Evolutionary conservation across 2,797 vertebrate species (phyloP), one percentile per base, ranked within the genome.

Genomic region (Brachymystax lenok): DNA sequence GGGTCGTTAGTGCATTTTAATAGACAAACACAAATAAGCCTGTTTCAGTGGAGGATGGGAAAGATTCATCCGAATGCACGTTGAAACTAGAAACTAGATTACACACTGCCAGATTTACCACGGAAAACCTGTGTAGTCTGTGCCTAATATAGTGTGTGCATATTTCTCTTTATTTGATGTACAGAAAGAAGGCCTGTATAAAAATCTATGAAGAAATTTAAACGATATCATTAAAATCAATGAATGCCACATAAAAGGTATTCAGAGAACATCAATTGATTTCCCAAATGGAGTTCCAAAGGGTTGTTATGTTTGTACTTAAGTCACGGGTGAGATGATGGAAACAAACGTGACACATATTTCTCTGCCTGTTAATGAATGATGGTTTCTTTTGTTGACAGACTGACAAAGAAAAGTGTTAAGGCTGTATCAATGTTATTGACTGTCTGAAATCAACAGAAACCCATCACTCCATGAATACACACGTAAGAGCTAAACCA

Each of bases 1-100:
- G 54, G 71, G 12, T 74, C 74, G 72, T 0, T 4, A 77, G 54
- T 75, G 52, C 73, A 71, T 78, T 17, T 0, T 67, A 82, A 75
- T 69, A 71, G 75, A 56, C 33, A 70, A 80, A 74, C 13, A 78
- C 51, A 74, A 73, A 74, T 14, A 78, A 33, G 28, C 46, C 54
- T 73, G 56, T 50, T 5, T 71, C 54, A 50, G 28, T 40, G 21
- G 50, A 33, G 30, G 66, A 35, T 19, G 19, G 3, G 19, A 21
- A 64, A 66, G 54, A 74, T 67, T 66, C 10, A 66, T 66, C 63
- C 1, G 8, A 66, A 66, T 27, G 61, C 61, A 64, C 61, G n/a
- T n/a, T n/a, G n/a, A n/a, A n/a, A n/a, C n/a, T n/a, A 10, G 3
- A 17, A 54, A 54, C 51, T 54, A 17, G 13, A 16, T 54, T 54